These are phyloP conservation scores for Alouatta palliata DNA, from an alignment of 2,113 vertebrate species.

Conservation along the genomic window DNA sequence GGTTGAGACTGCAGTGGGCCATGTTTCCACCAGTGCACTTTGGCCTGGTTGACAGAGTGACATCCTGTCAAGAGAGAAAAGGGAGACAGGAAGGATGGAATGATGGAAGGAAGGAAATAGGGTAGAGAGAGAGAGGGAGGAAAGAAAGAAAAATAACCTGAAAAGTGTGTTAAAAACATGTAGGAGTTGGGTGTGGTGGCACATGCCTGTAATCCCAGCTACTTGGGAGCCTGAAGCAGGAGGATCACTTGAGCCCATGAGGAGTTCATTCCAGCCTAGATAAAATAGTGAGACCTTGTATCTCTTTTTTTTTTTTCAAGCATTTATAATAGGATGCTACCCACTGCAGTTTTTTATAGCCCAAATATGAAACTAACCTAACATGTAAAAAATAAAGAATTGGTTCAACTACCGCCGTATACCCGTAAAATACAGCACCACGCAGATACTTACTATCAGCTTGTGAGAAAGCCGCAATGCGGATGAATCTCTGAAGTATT, in stretches of 20 bases:
- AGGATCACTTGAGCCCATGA: background rate
- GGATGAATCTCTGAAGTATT: background rate
- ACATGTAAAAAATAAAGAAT: background rate
- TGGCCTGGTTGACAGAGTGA: no score
- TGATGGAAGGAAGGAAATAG: no score
- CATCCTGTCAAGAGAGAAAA: no score
- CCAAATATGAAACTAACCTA: no score
- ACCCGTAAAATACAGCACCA: background rate
- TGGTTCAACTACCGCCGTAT: background rate
- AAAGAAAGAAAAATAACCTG: background rate
- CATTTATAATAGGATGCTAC: no score
- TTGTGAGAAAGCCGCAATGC: background rate
- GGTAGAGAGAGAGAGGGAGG: no score
- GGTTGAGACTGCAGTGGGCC: no score
- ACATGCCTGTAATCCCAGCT: background rate
- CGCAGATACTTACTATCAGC: accelerated
- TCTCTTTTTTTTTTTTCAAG: background rate
- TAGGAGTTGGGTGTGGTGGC: background rate
- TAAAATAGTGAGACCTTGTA: background rate
- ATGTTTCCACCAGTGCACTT: no score
- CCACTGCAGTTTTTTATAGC: no score
- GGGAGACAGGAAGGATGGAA: no score
- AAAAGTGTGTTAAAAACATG: background rate
- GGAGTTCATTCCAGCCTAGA: background rate
- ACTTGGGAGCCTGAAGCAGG: background rate